phyloP scores from a whole-genome alignment of 1,140 invertebrate genomes.

The Leptinotarsa lineolata region DNA sequence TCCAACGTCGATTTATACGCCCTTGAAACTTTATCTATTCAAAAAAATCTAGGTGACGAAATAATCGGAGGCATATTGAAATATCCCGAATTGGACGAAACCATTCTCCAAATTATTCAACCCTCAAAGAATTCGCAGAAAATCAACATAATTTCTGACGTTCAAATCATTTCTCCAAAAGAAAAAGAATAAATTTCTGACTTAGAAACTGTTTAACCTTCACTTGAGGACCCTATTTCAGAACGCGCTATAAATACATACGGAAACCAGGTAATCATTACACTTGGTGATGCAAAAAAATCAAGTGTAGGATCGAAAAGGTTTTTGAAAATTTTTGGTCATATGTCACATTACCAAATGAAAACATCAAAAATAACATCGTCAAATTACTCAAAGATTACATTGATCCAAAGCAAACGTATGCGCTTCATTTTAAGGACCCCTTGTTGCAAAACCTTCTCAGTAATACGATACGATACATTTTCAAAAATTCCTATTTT shows the following conservation, averaged over 20 bases:
- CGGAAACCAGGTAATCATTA: constrained; percentile 35
- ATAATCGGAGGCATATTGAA: no score
- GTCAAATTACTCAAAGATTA: constrained; percentile 35
- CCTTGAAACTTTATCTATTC: no score
- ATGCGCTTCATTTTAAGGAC: constrained; percentile 31
- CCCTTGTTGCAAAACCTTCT: not conserved
- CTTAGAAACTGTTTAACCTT: constrained; percentile 30
- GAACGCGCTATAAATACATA: constrained; percentile 32
- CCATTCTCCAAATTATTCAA: no score
- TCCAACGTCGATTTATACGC: no score
- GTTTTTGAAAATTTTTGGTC: constrained; percentile 32
- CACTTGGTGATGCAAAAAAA: not conserved
- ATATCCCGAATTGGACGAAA: no score
- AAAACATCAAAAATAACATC: constrained; percentile 16
- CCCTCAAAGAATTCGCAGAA: no score
- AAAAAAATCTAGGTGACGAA: no score
- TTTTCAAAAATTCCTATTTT: constrained; percentile 36
- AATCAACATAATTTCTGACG: no score
- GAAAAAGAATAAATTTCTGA: constrained; percentile 19
- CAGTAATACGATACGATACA: constrained; percentile 28
- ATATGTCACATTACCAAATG: constrained; percentile 22
- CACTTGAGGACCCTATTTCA: constrained; percentile 27
- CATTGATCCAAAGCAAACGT: constrained; percentile 32
- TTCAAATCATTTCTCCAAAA: constrained; percentile 23
- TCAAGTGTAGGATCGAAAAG: constrained; percentile 11